Percentiles rank a stretch among this genome's conserved stretches.
Conservation (phyloP, 2,888 invertebrate species). For the Onchidella celtica region DNA sequence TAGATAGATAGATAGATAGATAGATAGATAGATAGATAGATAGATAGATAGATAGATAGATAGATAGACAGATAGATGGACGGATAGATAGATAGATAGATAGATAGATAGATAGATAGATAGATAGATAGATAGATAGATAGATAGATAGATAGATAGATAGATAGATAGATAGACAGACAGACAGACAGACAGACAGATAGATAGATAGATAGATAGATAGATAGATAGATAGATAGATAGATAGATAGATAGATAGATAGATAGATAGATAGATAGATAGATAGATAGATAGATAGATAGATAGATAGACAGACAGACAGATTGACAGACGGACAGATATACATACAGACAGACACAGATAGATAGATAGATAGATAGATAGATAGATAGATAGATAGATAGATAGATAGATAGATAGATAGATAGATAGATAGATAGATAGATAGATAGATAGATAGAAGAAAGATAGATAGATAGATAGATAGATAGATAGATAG, state of each 20-base stretch:
- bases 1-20: conserved; percentile 7
- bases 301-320: neutral
- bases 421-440: too few relatives aligned
- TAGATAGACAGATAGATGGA: neutral
- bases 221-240: neutral
- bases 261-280: neutral
- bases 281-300: neutral
- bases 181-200: neutral
- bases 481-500: neutral
- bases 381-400: neutral
- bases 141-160: neutral
- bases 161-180: neutral
- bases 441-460: conserved; percentile 1
- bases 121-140: neutral
- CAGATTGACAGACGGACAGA: neutral
- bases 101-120: too few relatives aligned
- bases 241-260: neutral
- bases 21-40: conserved; percentile 23
- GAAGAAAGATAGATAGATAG: neutral
- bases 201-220: neutral
- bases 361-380: neutral
- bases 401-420: conserved; percentile 1
- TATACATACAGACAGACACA: neutral
- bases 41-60: conserved; percentile 25
- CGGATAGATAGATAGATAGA: neutral